These are phyloP conservation scores for Hydrolagus colliei DNA, from an alignment of 2,797 vertebrate species.

Conservation along the genomic window DNA sequence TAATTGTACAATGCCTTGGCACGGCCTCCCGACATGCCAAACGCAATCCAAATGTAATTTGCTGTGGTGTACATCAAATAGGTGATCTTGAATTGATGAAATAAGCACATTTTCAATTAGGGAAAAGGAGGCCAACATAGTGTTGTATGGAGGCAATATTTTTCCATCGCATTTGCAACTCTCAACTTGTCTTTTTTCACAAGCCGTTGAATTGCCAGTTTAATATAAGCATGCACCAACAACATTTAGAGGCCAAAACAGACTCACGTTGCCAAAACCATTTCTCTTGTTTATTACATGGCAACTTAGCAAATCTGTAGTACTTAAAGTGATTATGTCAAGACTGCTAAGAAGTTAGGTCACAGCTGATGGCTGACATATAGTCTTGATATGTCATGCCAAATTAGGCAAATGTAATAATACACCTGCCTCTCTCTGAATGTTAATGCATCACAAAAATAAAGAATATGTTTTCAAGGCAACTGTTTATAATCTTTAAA, in stretches of 20 bases:
- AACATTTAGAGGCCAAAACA: slow-evolving; percentile 38
- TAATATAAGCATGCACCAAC: slow-evolving; percentile 37
- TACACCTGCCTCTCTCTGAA: slow-evolving; percentile 43
- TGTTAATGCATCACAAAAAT: slow-evolving; percentile 42
- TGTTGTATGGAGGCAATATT: background rate
- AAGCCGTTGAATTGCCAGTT: background rate
- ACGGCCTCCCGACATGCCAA: too few species aligned
- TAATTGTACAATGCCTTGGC: too few species aligned
- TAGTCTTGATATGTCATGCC: slow-evolving; percentile 44
- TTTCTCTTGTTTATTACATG: slow-evolving; percentile 49
- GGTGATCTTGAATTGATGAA: slow-evolving; percentile 16
- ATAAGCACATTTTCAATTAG: background rate
- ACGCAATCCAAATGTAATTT: too few species aligned
- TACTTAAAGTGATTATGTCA: slow-evolving; percentile 56
- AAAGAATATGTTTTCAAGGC: slow-evolving; percentile 39
- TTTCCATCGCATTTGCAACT: background rate
- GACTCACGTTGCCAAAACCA: slow-evolving; percentile 39
- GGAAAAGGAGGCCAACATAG: background rate
- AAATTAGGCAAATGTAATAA: slow-evolving; percentile 53
- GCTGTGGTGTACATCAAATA: too few species aligned
- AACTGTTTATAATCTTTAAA: background rate
- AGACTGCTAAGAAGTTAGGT: slow-evolving; percentile 51
- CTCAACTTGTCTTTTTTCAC: background rate
- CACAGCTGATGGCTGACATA: slow-evolving; percentile 48
- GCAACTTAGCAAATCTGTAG: slow-evolving; percentile 46